Conservation (phyloP, 1,140 invertebrate genomes). For the Calephelis virginiensis region DNA sequence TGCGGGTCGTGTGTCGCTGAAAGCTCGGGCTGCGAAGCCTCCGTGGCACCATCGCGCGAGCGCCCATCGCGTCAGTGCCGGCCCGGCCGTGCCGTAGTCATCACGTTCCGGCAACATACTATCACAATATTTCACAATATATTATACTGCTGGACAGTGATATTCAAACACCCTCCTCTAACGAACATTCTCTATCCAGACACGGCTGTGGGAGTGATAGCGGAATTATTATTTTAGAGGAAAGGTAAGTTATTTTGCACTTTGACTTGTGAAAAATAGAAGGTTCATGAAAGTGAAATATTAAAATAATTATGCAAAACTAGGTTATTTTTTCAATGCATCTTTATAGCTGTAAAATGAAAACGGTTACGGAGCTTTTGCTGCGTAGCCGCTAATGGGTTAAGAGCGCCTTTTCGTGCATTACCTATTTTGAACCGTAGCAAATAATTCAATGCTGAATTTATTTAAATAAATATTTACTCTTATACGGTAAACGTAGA, state of each 20-base stretch:
- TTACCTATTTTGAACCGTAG: not conserved
- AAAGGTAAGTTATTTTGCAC: conserved; percentile 39
- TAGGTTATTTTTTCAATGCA: not conserved
- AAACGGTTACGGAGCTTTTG: conserved; percentile 9
- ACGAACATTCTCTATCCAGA: conserved; percentile 30
- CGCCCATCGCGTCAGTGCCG: conserved; percentile 69
- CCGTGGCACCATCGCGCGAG: conserved; percentile 64
- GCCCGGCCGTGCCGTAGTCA: conserved; percentile 72
- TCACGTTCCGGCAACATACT: conserved; percentile 56
- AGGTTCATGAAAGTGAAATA: conserved; percentile 6
- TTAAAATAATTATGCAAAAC: conserved; percentile 5
- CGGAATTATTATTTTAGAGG: conserved; percentile 39
- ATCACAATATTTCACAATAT: conserved; percentile 38
- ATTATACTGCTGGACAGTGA: conserved; percentile 60
- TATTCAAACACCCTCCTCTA: conserved; percentile 34
- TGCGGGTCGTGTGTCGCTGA: conserved; percentile 73
- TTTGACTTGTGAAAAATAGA: conserved; percentile 12
- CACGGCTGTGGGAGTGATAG: conserved; percentile 40
- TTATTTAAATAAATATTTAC: too few relatives aligned
- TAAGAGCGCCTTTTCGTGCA: conserved; percentile 2
- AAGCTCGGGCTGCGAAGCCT: conserved; percentile 74
- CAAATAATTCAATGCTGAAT: not conserved
- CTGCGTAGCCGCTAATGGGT: not conserved
- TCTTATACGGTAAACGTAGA: too few relatives aligned
- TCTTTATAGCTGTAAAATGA: not conserved